Evolutionary conservation across 2,888 invertebrate species (phyloP).

Genomic region (Clitarchus hookeri): DNA sequence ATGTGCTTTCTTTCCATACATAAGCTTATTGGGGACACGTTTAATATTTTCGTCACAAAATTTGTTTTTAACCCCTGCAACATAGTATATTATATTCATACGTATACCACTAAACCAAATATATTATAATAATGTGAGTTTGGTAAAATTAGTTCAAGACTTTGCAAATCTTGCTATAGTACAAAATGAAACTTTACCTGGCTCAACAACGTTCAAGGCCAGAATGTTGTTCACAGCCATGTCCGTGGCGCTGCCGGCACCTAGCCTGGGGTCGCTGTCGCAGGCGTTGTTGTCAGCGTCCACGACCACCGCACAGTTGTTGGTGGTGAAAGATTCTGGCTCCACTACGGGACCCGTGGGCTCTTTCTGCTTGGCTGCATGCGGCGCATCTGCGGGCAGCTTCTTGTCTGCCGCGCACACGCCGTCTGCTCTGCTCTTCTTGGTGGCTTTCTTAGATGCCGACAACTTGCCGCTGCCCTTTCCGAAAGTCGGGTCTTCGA

Average conservation of each 20-base stretch:
- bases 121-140: too few species aligned
- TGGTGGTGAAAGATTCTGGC: not conserved
- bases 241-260: slow-evolving; percentile 42
- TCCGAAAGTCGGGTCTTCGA: not conserved
- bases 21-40: too few species aligned
- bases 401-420: not conserved
- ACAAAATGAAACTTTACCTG: slow-evolving; percentile 44
- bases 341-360: slow-evolving; percentile 41
- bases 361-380: not conserved
- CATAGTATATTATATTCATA: too few species aligned
- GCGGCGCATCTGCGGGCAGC: not conserved
- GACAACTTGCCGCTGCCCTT: not conserved
- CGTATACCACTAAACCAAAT: too few species aligned
- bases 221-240: slow-evolving; percentile 52
- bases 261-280: slow-evolving; percentile 26
- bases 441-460: slow-evolving; percentile 21
- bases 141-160: too few species aligned
- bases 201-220: slow-evolving; percentile 53
- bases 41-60: too few species aligned
- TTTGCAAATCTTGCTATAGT: too few species aligned
- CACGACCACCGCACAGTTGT: slow-evolving; percentile 36
- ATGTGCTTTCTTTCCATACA: too few species aligned
- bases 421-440: slow-evolving; percentile 2
- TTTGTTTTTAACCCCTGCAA: too few species aligned
- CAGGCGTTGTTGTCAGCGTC: slow-evolving; percentile 47